phyloP scores from a whole-genome alignment of 2,113 vertebrate genomes.

The Micromys minutus region DNA sequence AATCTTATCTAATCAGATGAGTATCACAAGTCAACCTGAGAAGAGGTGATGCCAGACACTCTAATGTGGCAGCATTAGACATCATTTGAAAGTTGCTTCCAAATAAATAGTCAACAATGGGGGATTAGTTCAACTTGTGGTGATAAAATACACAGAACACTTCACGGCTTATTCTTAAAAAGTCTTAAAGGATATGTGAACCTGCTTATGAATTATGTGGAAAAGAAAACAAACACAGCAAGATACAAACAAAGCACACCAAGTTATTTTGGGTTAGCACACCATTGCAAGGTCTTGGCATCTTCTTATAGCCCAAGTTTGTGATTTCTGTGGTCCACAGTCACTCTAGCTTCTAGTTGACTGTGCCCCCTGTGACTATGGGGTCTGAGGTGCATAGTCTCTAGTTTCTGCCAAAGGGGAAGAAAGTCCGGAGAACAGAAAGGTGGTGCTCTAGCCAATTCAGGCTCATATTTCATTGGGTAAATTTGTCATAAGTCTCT shows the following conservation, averaged over 20 bases:
- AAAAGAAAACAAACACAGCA: not conserved
- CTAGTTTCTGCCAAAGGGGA: not conserved
- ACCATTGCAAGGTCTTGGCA: not conserved
- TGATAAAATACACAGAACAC: not conserved
- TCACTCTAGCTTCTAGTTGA: not conserved
- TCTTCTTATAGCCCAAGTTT: not conserved
- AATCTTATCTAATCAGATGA: not conserved
- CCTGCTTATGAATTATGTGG: not conserved
- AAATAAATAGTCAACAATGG: not conserved
- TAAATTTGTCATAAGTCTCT: not conserved
- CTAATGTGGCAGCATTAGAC: not conserved
- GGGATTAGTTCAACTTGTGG: not conserved
- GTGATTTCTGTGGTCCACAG: not conserved
- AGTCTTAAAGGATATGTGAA: not conserved
- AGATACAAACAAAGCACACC: not conserved
- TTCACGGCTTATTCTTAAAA: not conserved
- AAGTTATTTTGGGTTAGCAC: not conserved
- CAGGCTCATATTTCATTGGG: not conserved
- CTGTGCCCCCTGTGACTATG: not conserved
- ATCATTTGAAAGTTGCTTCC: constrained; percentile 16
- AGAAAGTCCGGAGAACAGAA: not conserved
- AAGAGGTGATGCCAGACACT: not conserved
- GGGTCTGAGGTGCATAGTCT: not conserved
- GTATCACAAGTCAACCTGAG: not conserved
- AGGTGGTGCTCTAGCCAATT: not conserved